phyloP scores from a whole-genome alignment of 2,888 invertebrate species.

The Caenorhabditis doughertyi region DNA sequence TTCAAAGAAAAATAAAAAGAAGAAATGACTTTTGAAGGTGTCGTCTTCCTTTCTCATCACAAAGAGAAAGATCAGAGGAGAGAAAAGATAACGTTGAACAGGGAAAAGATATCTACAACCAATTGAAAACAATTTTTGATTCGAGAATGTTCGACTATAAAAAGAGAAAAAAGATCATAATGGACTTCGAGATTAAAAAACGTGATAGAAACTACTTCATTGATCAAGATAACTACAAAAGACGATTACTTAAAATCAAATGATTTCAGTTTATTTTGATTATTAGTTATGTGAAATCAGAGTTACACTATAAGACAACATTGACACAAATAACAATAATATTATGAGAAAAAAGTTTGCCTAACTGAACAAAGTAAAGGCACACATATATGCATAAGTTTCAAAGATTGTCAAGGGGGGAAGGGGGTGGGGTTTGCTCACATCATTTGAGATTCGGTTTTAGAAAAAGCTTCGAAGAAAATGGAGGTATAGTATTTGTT shows the following conservation, averaged over 20 bases:
- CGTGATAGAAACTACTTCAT: neutral
- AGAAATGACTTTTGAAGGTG: slow-evolving; percentile 31
- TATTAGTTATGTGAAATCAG: neutral
- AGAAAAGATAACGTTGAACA: slow-evolving; percentile 12
- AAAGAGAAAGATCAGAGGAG: neutral
- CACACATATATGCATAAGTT: too few species aligned
- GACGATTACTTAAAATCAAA: neutral
- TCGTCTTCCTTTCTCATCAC: slow-evolving; percentile 14
- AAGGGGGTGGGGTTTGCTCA: too few species aligned
- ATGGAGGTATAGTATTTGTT: too few species aligned
- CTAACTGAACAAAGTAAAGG: too few species aligned
- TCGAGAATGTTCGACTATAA: slow-evolving; percentile 34
- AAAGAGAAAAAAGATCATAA: neutral
- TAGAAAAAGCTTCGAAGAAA: too few species aligned
- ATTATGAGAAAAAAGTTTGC: neutral
- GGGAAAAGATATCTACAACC: neutral
- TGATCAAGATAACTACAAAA: slow-evolving; percentile 5
- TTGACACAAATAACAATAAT: neutral
- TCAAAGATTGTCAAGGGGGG: too few species aligned
- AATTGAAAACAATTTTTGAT: slow-evolving; percentile 15
- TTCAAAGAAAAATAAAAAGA: slow-evolving; percentile 9
- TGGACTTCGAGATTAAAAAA: neutral
- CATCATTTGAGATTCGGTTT: too few species aligned
- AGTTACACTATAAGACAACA: neutral
- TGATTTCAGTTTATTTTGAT: neutral